Evolutionary conservation across 2,113 vertebrate species (phyloP).

Genomic region (Sturnus vulgaris): DNA sequence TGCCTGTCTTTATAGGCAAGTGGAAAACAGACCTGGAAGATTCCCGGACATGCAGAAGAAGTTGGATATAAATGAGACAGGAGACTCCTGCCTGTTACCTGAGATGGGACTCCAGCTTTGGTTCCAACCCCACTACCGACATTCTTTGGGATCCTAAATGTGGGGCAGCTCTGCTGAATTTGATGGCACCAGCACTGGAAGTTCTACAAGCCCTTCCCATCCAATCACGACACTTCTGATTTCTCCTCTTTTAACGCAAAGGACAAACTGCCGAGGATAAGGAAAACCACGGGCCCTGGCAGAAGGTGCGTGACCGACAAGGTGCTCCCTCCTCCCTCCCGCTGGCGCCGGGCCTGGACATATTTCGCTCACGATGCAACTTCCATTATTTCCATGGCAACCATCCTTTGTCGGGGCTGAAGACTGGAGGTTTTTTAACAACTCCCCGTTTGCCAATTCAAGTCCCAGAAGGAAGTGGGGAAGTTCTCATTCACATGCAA

Average conservation of each 20-base stretch:
- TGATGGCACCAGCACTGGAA: background rate
- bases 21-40: background rate
- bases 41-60: accelerated
- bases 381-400: slow-evolving; percentile 52
- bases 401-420: background rate
- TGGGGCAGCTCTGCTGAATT: background rate
- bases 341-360: background rate
- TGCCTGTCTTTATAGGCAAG: background rate
- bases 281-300: background rate
- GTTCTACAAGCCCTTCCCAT: background rate
- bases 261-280: background rate
- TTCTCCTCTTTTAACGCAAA: background rate
- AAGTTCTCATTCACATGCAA: slow-evolving; percentile 33
- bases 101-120: background rate
- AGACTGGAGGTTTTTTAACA: slow-evolving; percentile 6
- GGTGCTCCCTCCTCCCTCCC: background rate
- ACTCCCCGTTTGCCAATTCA: slow-evolving; percentile 5
- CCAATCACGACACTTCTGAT: background rate
- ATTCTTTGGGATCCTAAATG: background rate
- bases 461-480: slow-evolving; percentile 17
- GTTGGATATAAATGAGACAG: background rate
- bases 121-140: accelerated
- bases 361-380: background rate
- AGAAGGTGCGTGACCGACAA: background rate
- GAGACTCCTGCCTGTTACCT: background rate